Evolutionary conservation across 2,113 vertebrate species (phyloP).

Genomic region (Kryptolebias marmoratus): DNA sequence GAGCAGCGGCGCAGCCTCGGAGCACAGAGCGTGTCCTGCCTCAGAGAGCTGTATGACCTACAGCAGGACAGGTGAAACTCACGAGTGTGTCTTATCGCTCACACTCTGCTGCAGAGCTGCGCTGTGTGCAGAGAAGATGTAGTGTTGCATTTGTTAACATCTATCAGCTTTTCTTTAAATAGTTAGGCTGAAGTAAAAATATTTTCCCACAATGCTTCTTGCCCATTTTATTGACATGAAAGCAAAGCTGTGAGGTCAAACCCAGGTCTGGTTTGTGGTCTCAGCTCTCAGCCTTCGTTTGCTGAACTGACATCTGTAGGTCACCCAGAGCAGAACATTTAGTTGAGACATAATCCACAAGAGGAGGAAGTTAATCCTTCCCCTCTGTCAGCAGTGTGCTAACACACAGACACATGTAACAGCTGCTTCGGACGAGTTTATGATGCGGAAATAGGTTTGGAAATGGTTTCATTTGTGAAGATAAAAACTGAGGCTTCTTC

Average conservation of each 20-base stretch:
- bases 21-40: slow-evolving; percentile 86
- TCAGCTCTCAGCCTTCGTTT: slow-evolving; percentile 17
- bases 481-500: neutral
- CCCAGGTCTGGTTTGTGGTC: slow-evolving; percentile 11
- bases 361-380: slow-evolving; percentile 43
- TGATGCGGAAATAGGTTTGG: neutral
- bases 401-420: neutral
- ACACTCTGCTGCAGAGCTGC: neutral
- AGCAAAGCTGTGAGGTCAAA: neutral
- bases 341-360: slow-evolving; percentile 60
- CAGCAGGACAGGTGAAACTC: slow-evolving; percentile 82
- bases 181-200: no score
- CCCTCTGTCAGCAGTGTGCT: slow-evolving; percentile 22
- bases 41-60: slow-evolving; percentile 91
- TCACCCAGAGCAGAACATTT: slow-evolving; percentile 38
- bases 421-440: neutral
- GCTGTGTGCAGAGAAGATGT: no score
- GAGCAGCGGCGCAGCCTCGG: slow-evolving; percentile 80
- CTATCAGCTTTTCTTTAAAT: no score
- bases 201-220: no score
- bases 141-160: no score
- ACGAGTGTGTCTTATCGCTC: neutral
- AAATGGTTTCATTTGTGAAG: neutral
- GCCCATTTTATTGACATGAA: no score
- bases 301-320: slow-evolving; percentile 51